phyloP scores from a whole-genome alignment of 2,797 vertebrate genomes.

The Echiichthys vipera region DNA sequence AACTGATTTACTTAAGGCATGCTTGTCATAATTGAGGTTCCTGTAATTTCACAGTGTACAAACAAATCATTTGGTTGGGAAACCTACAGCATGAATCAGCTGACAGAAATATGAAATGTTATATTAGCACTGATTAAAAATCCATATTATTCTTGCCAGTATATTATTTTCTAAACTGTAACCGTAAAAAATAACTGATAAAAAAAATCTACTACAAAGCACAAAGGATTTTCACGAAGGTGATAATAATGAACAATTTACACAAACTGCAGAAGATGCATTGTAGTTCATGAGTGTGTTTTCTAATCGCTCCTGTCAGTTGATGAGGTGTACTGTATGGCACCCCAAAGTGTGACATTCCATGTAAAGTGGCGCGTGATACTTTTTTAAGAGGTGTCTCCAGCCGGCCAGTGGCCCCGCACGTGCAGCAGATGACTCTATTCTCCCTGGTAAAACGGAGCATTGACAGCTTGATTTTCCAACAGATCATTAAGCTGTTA shows the following conservation, averaged over 20 bases:
- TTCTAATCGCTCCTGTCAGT: slow-evolving; percentile 53
- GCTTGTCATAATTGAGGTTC: slow-evolving; percentile 25
- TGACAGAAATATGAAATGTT: slow-evolving; percentile 4
- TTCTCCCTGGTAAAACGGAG: slow-evolving; percentile 44
- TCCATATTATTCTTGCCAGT: background rate
- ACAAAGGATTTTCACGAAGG: no score
- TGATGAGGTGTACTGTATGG: slow-evolving; percentile 63
- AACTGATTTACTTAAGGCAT: slow-evolving; percentile 29
- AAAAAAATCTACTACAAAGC: no score
- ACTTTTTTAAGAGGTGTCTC: slow-evolving; percentile 78
- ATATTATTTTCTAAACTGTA: slow-evolving; percentile 6
- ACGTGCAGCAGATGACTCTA: slow-evolving; percentile 59
- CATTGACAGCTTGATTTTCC: slow-evolving; percentile 63
- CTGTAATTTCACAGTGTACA: slow-evolving; percentile 18
- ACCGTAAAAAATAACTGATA: slow-evolving; percentile 2
- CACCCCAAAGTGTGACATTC: slow-evolving; percentile 71
- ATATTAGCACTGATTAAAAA: background rate
- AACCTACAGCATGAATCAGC: slow-evolving; percentile 5
- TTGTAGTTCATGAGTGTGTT: slow-evolving; percentile 12
- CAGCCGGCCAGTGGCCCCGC: slow-evolving; percentile 43
- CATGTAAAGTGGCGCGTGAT: slow-evolving; percentile 66
- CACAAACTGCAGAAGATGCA: slow-evolving; percentile 20
- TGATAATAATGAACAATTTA: background rate
- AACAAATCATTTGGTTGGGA: slow-evolving; percentile 13
- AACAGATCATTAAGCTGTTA: slow-evolving; percentile 28